A percentile compares a stretch with the other conserved stretches of the same genome.
Evolutionary conservation across 2,113 vertebrate species (phyloP).

Genomic region (Mesoclemmys tuberculata): DNA sequence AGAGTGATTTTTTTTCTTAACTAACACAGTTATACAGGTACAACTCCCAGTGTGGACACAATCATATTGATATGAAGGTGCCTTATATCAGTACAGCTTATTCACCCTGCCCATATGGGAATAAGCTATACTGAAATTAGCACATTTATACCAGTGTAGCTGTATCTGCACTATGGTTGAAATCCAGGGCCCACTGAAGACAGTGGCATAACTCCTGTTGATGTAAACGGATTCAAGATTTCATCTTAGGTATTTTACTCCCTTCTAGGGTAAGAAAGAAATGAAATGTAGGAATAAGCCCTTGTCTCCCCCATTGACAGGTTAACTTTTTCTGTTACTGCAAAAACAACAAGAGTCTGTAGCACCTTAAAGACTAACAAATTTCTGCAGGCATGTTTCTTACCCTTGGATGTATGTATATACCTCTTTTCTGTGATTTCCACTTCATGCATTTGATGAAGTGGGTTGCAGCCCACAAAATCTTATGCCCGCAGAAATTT

Average conservation of each 20-base stretch:
- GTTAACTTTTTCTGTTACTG: conserved; percentile 30
- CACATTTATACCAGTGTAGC: neutral
- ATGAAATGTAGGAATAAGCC: neutral
- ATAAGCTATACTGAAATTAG: neutral
- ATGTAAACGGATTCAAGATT: neutral
- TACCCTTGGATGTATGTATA: too few species aligned
- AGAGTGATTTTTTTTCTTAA: neutral
- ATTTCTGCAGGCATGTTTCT: too few species aligned
- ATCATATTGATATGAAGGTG: neutral
- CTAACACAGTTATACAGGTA: neutral
- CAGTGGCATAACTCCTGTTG: neutral
- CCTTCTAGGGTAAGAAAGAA: neutral
- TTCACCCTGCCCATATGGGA: neutral
- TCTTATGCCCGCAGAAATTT: too few species aligned
- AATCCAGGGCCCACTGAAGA: neutral
- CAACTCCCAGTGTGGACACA: neutral
- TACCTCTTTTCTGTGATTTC: too few species aligned
- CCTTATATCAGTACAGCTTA: neutral
- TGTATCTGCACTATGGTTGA: neutral
- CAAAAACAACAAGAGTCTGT: too few species aligned
- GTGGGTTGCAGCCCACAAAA: too few species aligned
- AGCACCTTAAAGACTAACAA: too few species aligned
- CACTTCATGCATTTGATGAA: too few species aligned
- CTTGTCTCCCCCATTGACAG: neutral
- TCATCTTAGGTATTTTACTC: neutral